These are phyloP conservation scores for Oasisia sp. DNA, from an alignment of 2,888 invertebrate genomes.

Conservation along the genomic window DNA sequence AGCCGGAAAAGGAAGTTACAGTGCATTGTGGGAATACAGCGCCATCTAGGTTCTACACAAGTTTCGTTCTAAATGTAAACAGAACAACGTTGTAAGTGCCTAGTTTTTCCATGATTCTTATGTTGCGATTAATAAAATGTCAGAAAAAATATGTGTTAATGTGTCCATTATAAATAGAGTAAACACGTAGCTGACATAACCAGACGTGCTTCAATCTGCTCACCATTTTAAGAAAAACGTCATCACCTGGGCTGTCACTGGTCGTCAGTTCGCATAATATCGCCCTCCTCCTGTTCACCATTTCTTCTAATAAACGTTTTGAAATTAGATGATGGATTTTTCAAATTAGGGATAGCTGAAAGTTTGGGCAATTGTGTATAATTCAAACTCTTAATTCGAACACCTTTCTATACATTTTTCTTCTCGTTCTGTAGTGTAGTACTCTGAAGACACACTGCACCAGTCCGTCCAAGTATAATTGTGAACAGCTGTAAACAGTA, in stretches of 20 bases:
- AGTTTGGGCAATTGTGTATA: too few species aligned
- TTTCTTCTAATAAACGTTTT: too few species aligned
- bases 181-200: not conserved
- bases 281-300: not conserved
- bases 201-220: not conserved
- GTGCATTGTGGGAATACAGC: conserved; percentile 29
- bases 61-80: conserved; percentile 13
- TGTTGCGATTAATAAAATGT: not conserved
- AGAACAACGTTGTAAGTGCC: not conserved
- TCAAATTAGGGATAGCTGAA: too few species aligned
- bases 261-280: not conserved
- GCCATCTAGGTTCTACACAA: conserved; percentile 6
- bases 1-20: conserved; percentile 35
- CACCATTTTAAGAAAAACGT: not conserved
- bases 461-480: too few species aligned
- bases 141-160: not conserved
- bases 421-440: too few species aligned
- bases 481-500: too few species aligned
- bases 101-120: not conserved
- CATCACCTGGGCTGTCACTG: not conserved
- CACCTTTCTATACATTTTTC: too few species aligned
- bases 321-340: too few species aligned
- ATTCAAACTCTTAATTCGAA: too few species aligned
- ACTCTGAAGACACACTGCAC: too few species aligned
- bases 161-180: not conserved